Evolutionary conservation across 2,113 vertebrate genomes (phyloP).

Genomic region (Antechinus stuartii): DNA sequence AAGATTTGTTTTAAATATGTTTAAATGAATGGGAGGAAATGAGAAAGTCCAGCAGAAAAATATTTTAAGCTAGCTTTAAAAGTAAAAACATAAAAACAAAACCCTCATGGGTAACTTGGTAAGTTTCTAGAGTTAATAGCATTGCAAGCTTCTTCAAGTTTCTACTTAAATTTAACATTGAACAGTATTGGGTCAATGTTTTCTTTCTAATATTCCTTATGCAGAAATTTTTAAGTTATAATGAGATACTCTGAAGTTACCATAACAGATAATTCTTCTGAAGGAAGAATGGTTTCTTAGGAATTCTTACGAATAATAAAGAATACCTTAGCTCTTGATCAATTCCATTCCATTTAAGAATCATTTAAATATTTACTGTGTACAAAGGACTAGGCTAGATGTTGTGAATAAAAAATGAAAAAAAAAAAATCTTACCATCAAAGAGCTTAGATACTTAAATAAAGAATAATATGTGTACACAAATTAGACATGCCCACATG

Average conservation of each 20-base stretch:
- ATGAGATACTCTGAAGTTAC: neutral
- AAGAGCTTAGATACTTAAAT: neutral
- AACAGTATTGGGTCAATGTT: neutral
- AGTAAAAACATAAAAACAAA: conserved; percentile 8
- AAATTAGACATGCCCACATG: too few relatives aligned
- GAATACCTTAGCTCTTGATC: too few relatives aligned
- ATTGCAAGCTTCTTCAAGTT: neutral
- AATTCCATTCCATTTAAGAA: neutral
- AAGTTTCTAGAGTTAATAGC: neutral
- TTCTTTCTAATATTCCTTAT: conserved; percentile 26
- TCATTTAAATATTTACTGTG: too few relatives aligned
- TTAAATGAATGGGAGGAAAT: conserved; percentile 22
- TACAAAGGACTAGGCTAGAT: too few relatives aligned
- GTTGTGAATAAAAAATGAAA: too few relatives aligned
- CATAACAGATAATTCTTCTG: neutral
- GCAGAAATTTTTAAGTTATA: neutral
- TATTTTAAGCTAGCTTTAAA: conserved; percentile 8
- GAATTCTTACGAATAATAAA: neutral
- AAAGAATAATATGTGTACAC: neutral
- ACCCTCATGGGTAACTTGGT: neutral
- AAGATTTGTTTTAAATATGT: conserved; percentile 2
- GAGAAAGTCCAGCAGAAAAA: conserved; percentile 19
- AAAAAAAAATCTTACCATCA: neutral
- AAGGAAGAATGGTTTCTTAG: neutral
- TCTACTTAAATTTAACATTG: neutral